These are phyloP conservation scores for Priocnemis perturbator DNA, from an alignment of 2,888 invertebrate species.

Conservation along the genomic window DNA sequence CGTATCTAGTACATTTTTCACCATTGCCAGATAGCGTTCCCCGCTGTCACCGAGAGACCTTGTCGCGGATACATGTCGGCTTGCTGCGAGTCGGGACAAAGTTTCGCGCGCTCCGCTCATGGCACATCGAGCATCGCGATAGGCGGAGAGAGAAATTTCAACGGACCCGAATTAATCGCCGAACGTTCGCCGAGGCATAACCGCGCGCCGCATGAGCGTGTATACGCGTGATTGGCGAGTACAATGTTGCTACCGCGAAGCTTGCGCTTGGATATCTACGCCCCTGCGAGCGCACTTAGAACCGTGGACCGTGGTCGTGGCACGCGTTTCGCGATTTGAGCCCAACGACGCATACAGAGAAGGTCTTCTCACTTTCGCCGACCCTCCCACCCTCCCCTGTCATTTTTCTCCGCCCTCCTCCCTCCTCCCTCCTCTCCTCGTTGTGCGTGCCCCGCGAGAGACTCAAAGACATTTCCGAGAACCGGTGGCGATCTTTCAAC, in stretches of 20 bases:
- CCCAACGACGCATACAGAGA: conserved; percentile 56
- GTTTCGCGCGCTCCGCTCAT: too few relatives aligned
- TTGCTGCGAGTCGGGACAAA: too few relatives aligned
- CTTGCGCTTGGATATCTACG: conserved; percentile 32
- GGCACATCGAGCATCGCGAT: too few relatives aligned
- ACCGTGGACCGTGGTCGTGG: conserved; percentile 45
- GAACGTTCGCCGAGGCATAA: too few relatives aligned
- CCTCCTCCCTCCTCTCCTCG: conserved; percentile 19
- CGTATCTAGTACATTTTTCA: too few relatives aligned
- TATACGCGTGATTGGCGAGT: too few relatives aligned
- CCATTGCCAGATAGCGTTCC: not conserved
- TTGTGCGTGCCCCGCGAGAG: conserved; percentile 23
- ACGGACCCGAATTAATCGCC: too few relatives aligned
- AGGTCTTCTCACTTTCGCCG: conserved; percentile 22
- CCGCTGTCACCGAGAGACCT: too few relatives aligned
- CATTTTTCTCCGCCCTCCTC: conserved; percentile 34
- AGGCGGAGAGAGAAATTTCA: too few relatives aligned
- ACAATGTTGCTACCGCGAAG: too few relatives aligned
- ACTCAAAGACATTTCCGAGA: conserved; percentile 54
- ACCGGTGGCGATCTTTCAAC: conserved; percentile 49
- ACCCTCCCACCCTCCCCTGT: conserved; percentile 11
- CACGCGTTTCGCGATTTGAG: conserved; percentile 57
- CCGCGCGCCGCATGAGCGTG: too few relatives aligned
- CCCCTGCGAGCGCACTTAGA: conserved; percentile 35
- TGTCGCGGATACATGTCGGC: too few relatives aligned